phyloP scores from a whole-genome alignment of 2,888 invertebrate genomes.

The Andricus curvator region DNA sequence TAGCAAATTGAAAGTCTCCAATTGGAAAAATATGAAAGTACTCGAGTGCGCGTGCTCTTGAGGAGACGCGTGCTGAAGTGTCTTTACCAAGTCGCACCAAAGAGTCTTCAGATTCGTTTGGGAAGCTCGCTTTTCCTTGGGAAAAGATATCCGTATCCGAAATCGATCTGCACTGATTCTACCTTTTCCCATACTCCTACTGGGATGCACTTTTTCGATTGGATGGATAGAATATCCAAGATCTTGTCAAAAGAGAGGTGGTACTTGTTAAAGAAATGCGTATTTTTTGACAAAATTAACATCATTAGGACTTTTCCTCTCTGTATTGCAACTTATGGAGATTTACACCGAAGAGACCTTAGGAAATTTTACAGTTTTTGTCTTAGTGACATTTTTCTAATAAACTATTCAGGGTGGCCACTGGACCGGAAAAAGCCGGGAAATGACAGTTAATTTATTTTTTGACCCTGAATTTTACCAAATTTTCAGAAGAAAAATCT shows the following conservation, averaged over 20 bases:
- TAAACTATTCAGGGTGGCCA: too few relatives aligned
- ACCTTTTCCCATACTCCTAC: not conserved
- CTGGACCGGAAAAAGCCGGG: too few relatives aligned
- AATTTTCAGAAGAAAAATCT: too few relatives aligned
- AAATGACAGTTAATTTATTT: too few relatives aligned
- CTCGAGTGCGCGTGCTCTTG: conserved; percentile 86
- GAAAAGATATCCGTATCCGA: conserved; percentile 12
- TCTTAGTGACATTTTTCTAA: too few relatives aligned
- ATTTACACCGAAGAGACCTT: not conserved
- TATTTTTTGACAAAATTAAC: not conserved
- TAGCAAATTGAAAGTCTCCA: conserved; percentile 83
- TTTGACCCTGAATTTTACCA: too few relatives aligned
- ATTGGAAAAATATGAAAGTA: conserved; percentile 86
- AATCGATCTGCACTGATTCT: not conserved
- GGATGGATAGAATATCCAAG: not conserved
- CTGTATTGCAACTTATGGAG: not conserved
- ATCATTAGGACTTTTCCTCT: not conserved
- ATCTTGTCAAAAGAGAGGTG: not conserved
- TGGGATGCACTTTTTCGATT: not conserved
- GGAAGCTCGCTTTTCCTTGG: conserved; percentile 16
- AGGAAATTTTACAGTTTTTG: not conserved
- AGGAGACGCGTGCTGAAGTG: conserved; percentile 42
- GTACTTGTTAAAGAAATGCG: not conserved
- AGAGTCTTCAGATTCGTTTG: conserved; percentile 10
- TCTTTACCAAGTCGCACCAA: conserved; percentile 26